A percentile compares a stretch with the other conserved stretches of the same genome.
These are phyloP conservation scores for Dysidea cf. avara DNA, from an alignment of 37 sponge, comb jelly and placozoan genomes.

Conservation along the genomic window DNA sequence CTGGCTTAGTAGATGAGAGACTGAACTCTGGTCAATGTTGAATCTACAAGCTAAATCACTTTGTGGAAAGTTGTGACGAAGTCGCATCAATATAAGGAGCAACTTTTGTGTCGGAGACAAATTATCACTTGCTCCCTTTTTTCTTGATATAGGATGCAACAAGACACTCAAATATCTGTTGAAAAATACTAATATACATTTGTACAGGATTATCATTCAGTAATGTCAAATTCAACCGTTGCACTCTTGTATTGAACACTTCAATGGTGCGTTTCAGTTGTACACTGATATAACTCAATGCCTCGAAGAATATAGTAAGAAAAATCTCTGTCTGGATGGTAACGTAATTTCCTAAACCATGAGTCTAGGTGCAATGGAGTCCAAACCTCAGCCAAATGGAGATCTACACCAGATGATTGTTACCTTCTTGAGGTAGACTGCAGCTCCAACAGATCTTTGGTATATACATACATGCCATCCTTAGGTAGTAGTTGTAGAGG, in stretches of 20 bases:
- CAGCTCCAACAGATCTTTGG: no score
- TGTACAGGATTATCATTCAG: conserved; percentile 1
- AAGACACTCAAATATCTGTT: conserved; percentile 1
- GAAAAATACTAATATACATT: conserved; percentile 13
- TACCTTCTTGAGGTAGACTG: no score
- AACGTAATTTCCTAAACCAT: not conserved
- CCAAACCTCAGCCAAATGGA: no score
- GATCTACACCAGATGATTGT: no score
- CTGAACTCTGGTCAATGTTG: conserved; percentile 16
- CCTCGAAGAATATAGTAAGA: not conserved
- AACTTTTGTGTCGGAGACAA: conserved; percentile 15
- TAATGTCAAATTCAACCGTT: conserved; percentile 31
- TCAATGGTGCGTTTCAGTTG: conserved; percentile 3
- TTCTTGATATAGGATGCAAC: conserved; percentile 1
- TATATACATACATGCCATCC: no score
- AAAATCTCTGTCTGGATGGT: not conserved
- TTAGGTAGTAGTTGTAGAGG: no score
- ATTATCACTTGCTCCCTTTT: not conserved
- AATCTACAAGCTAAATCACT: conserved; percentile 13
- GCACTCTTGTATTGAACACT: conserved; percentile 7
- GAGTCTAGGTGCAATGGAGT: not conserved
- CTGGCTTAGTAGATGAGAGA: conserved; percentile 18
- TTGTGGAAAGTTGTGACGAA: conserved; percentile 16
- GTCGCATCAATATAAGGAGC: no score
- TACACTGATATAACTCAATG: conserved; percentile 4